phyloP scores from a whole-genome alignment of 2,797 vertebrate species.

The Triplophysa yarkandensis region DNA sequence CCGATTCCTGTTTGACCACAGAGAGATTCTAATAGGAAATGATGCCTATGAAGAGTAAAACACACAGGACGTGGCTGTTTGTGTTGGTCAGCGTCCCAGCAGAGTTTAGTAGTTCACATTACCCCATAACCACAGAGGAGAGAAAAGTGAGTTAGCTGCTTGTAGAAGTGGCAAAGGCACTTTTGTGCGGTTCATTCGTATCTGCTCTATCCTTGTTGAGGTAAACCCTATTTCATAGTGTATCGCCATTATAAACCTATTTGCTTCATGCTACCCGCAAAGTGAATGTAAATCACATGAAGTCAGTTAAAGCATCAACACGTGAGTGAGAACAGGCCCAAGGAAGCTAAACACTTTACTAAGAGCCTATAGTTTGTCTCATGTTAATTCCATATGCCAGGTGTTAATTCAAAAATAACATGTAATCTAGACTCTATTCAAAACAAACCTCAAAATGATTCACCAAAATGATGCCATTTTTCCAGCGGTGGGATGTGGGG shows the following conservation, averaged over 20 bases:
- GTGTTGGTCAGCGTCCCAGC: conserved; percentile 54
- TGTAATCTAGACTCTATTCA: conserved; percentile 9
- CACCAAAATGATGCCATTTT: conserved; percentile 8
- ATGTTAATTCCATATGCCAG: background rate
- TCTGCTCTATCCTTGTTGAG: conserved; percentile 54
- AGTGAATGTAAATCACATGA: conserved; percentile 48
- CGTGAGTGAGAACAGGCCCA: conserved; percentile 2
- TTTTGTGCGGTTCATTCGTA: conserved; percentile 54
- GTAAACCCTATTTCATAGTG: conserved; percentile 51
- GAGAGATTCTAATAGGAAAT: conserved; percentile 61
- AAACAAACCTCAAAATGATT: conserved; percentile 12
- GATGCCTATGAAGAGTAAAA: conserved; percentile 54
- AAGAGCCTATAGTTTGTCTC: conserved; percentile 15
- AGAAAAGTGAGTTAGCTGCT: conserved; percentile 51
- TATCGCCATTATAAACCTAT: conserved; percentile 58
- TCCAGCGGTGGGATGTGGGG: background rate
- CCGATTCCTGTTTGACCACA: conserved; percentile 55
- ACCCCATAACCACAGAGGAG: conserved; percentile 49
- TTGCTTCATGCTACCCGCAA: conserved; percentile 41
- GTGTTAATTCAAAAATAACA: conserved; percentile 32
- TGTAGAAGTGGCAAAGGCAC: conserved; percentile 51
- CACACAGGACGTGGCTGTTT: conserved; percentile 60
- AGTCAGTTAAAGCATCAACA: conserved; percentile 51
- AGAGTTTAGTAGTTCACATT: conserved; percentile 57
- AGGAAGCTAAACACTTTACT: conserved; percentile 3